Evolutionary conservation across 2,797 vertebrate genomes (phyloP), one percentile per base, ranked within the genome.

Genomic region (Peromyscus nudipes): DNA sequence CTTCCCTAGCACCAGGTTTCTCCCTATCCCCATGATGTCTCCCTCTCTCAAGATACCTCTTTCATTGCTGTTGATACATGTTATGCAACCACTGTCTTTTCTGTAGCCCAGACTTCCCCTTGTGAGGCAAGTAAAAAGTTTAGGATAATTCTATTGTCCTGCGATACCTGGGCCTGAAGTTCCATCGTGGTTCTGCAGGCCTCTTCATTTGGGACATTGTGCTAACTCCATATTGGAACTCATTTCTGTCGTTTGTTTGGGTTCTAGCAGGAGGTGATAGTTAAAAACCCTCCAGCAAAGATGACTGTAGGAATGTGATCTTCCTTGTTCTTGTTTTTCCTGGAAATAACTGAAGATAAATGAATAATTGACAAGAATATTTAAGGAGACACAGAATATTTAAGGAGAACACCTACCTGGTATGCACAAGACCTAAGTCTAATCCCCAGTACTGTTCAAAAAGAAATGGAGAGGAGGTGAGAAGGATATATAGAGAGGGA

Each of bases 311-410:
- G 11, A 31, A 34, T 64, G 29, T 12, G 27, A 82, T 43, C 49
- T 11, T 57, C 77, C 69, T 82, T 91, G 65, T 71, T 75, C 40
- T 84, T 43, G 27, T 46, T 92, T 92, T 91, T 85, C 37, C 81
- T 92, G 43, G 19, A 92, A 92, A 23, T 75, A 84, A 92, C 57
- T 49, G 34, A 75, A 64, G 57, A 27, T 52, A 34, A 64, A 12
- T 52, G 62, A 75, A 65, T 12, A 76, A 16, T 55, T 85, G 34
- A 52, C 27, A 64, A 84, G 34, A 92, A 52, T 76, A 84, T 64
- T 64, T 64, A 64, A 29, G 37, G 62, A 64, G 19, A 62, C 31
- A 21, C 19, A 16, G 25, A 29, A 25, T 14, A 25, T 60, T 13
- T 64, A 25, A 40, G 37, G 14, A 64, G 25, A 83, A 55, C 52